Evolutionary conservation across 1,140 invertebrate genomes (phyloP).

Genomic region (Whitmania pigra): DNA sequence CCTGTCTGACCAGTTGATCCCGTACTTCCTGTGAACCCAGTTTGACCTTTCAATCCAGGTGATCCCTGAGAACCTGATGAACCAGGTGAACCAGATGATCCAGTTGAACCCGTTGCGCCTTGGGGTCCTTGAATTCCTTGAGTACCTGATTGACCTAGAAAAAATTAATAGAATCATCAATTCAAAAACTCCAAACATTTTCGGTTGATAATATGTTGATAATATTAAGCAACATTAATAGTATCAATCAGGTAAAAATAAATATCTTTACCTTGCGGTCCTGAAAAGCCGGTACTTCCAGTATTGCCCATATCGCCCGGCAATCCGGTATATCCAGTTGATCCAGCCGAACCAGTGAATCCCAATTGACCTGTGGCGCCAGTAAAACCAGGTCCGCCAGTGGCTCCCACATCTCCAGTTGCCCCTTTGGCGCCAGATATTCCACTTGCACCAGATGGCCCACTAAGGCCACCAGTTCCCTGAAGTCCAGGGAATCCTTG

Average conservation of each 20-base stretch:
- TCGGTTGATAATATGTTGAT: too few relatives aligned
- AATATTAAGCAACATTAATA: neutral
- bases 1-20: constrained; percentile 5
- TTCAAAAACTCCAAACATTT: neutral
- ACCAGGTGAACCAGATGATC: constrained; percentile 18
- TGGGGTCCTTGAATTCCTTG: constrained; percentile 17
- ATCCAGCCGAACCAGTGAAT: constrained; percentile 14
- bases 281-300: constrained; percentile 8
- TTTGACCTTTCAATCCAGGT: constrained; percentile 51
- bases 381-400: constrained; percentile 14
- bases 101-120: constrained; percentile 21
- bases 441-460: neutral
- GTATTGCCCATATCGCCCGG: neutral
- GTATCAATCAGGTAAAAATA: neutral
- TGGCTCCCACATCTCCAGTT: constrained; percentile 8
- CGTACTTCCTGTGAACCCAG: constrained; percentile 32
- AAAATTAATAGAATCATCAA: neutral
- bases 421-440: neutral
- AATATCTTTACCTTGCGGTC: neutral
- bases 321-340: constrained; percentile 16
- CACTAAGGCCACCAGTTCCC: neutral
- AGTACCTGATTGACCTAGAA: constrained; percentile 19
- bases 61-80: constrained; percentile 15
- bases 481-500: neutral
- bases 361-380: constrained; percentile 19